Evolutionary conservation across 2,797 vertebrate species (phyloP).

Genomic region (Acridotheres tristis): DNA sequence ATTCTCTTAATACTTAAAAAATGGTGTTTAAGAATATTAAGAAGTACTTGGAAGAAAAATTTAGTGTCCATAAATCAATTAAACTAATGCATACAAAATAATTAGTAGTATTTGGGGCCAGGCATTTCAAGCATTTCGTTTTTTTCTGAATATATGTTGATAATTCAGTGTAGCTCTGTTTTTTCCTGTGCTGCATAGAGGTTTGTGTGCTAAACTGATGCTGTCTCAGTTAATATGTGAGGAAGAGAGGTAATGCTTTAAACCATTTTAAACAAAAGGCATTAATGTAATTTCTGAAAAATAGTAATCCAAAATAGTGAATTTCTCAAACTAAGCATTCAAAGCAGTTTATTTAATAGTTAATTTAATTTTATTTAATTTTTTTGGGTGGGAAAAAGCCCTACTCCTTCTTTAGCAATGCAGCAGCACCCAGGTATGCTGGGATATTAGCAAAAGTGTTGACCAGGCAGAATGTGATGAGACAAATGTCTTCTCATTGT

Average conservation of each 20-base stretch:
- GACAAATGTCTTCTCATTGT: conserved; percentile 82
- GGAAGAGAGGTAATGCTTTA: neutral
- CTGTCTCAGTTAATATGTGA: neutral
- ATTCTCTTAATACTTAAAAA: conserved; percentile 49
- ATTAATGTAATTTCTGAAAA: neutral
- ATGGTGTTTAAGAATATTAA: conserved; percentile 50
- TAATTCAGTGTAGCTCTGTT: neutral
- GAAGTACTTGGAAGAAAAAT: conserved; percentile 45
- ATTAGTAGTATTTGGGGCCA: neutral
- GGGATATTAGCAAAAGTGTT: conserved; percentile 74
- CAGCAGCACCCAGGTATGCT: conserved; percentile 67
- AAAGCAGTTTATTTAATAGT: conserved; percentile 23
- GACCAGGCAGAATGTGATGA: conserved; percentile 77
- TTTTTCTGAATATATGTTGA: neutral
- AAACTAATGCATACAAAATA: conserved; percentile 51
- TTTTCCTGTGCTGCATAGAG: neutral
- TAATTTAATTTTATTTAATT: neutral
- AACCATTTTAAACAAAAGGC: conserved; percentile 4
- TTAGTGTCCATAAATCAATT: conserved; percentile 53
- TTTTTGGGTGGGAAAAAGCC: neutral
- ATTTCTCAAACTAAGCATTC: conserved; percentile 13
- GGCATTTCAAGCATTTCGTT: neutral
- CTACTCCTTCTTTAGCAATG: conserved; percentile 29
- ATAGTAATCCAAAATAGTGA: neutral
- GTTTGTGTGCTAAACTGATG: neutral